Percentiles rank a stretch among this genome's conserved stretches.
phyloP scores from a whole-genome alignment of 92 coral and sea anemone genomes.

The Chrysogorgia sp. region DNA sequence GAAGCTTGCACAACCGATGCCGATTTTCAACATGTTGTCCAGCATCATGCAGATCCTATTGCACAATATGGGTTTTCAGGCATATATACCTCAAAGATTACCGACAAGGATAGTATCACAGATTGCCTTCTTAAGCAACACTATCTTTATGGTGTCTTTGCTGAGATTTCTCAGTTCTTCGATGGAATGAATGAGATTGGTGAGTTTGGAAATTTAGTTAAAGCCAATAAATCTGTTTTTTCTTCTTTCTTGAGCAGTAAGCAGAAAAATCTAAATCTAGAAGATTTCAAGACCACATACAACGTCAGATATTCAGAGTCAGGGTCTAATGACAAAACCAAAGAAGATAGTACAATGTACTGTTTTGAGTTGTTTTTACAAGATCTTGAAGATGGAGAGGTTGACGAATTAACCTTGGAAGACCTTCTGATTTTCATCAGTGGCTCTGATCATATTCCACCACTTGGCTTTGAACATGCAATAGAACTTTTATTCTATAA shows the following conservation, averaged over 20 bases:
- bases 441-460: constrained; percentile 55
- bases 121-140: constrained; percentile 60
- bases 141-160: constrained; percentile 62
- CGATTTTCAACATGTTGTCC: constrained; percentile 30
- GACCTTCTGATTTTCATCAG: constrained; percentile 66
- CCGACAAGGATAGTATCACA: constrained; percentile 48
- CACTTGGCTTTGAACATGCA: constrained; percentile 58
- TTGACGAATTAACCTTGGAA: constrained; percentile 56
- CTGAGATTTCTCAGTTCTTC: constrained; percentile 57
- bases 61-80: constrained; percentile 60
- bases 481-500: constrained; percentile 55
- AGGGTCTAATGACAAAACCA: constrained; percentile 64
- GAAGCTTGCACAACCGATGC: constrained; percentile 31
- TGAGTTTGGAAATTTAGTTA: constrained; percentile 55
- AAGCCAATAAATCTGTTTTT: constrained; percentile 51
- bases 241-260: constrained; percentile 43
- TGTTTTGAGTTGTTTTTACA: constrained; percentile 67
- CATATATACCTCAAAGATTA: constrained; percentile 42
- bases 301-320: constrained; percentile 41
- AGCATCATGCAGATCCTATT: constrained; percentile 47
- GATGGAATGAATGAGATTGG: constrained; percentile 67
- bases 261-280: constrained; percentile 41
- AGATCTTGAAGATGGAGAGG: constrained; percentile 71
- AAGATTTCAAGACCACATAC: constrained; percentile 46
- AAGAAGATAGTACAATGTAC: constrained; percentile 66